Conservation (phyloP, 37 sponge, comb jelly and placozoan genomes). For the Lycopodina hypogea region DNA sequence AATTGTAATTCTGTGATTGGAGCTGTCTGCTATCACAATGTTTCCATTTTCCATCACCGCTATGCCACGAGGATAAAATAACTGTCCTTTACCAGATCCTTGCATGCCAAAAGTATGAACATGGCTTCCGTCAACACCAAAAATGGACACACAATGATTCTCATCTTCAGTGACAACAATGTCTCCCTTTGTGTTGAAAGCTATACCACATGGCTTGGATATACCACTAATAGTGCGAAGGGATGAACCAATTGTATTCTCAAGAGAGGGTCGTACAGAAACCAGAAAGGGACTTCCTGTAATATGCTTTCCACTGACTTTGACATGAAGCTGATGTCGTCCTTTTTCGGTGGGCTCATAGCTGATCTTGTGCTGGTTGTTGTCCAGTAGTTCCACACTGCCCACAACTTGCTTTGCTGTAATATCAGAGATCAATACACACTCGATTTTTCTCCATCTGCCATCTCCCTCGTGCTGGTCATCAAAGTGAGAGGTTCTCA, state of each 20-base stretch:
- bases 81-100: conserved; percentile 42
- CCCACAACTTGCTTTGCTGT: background rate
- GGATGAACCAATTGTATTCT: background rate
- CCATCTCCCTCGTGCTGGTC: background rate
- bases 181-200: conserved; percentile 31
- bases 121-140: conserved; percentile 1
- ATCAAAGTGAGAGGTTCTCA: background rate
- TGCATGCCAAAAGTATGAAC: conserved; percentile 16
- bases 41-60: conserved; percentile 19
- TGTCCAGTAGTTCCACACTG: background rate
- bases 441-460: background rate
- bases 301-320: conserved; percentile 5
- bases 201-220: conserved; percentile 23
- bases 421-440: background rate
- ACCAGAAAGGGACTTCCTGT: conserved; percentile 35
- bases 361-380: background rate
- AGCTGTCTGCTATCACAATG: conserved; percentile 29
- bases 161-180: conserved; percentile 13
- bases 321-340: conserved; percentile 13
- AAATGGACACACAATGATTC: conserved; percentile 13
- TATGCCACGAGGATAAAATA: conserved; percentile 21
- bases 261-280: background rate
- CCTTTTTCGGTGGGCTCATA: conserved; percentile 17
- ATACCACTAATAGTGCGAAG: background rate
- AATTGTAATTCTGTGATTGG: conserved; percentile 41